Conservation (phyloP, 2,888 invertebrate genomes). For the Kuschelorhynchus macadamiae region DNA sequence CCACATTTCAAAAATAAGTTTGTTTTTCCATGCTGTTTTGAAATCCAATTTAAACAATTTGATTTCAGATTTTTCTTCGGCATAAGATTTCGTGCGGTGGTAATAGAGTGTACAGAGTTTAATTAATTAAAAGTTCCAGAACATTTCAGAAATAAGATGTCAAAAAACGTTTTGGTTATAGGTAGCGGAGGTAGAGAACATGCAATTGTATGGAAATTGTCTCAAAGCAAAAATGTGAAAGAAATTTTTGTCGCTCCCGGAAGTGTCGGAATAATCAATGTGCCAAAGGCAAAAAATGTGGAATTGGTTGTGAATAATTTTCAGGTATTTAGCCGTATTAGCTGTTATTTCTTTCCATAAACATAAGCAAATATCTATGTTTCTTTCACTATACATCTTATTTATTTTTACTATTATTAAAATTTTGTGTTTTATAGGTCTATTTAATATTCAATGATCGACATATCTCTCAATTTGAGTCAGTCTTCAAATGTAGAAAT, state of each 20-base stretch:
- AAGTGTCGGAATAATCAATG: slow-evolving; percentile 84
- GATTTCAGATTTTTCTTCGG: not conserved
- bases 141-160: slow-evolving; percentile 56
- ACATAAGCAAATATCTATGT: too few species aligned
- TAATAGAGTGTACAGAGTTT: not conserved
- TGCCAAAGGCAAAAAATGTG: slow-evolving; percentile 79
- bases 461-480: too few species aligned
- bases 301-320: slow-evolving; percentile 78
- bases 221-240: slow-evolving; percentile 81
- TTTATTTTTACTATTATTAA: too few species aligned
- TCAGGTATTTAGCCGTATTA: too few species aligned
- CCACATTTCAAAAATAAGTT: slow-evolving; percentile 20
- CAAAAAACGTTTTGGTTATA: slow-evolving; percentile 81
- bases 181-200: slow-evolving; percentile 97
- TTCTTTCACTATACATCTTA: too few species aligned
- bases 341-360: too few species aligned
- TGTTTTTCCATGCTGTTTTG: not conserved
- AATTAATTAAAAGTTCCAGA: slow-evolving; percentile 38
- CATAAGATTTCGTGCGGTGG: not conserved
- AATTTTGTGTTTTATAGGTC: too few species aligned
- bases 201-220: slow-evolving; percentile 93
- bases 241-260: slow-evolving; percentile 89
- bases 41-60: not conserved
- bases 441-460: too few species aligned
- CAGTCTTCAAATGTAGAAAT: too few species aligned